Evolutionary conservation across 2,113 vertebrate species (phyloP).

Genomic region (Alethe castanea): DNA sequence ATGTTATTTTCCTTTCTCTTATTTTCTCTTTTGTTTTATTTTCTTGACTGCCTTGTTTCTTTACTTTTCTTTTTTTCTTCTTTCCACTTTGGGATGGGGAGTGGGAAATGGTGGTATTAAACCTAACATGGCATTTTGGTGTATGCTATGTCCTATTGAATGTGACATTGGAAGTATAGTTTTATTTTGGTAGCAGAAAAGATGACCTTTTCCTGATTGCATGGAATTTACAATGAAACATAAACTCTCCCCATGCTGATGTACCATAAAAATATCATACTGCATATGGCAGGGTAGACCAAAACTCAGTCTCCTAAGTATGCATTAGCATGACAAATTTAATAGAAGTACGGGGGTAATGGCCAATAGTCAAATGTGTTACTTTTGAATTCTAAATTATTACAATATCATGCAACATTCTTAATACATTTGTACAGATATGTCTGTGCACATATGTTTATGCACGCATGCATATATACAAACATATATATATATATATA

Average conservation of each 20-base stretch:
- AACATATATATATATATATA: no score
- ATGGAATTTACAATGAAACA: neutral
- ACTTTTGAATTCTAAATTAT: neutral
- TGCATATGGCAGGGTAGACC: neutral
- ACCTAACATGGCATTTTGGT: neutral
- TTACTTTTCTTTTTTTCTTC: rapidly evolving
- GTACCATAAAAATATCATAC: neutral
- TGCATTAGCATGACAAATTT: neutral
- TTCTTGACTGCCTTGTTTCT: rapidly evolving
- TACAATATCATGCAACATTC: neutral
- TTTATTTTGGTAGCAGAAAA: neutral
- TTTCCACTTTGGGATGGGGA: rapidly evolving
- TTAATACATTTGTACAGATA: neutral
- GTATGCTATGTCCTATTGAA: neutral
- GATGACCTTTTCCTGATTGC: neutral
- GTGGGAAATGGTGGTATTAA: neutral
- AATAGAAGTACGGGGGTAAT: neutral
- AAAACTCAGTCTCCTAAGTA: neutral
- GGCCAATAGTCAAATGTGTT: neutral
- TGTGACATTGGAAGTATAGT: neutral
- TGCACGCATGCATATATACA: rapidly evolving
- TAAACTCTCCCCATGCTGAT: rapidly evolving
- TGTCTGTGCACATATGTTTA: neutral
- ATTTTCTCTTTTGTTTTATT: neutral
- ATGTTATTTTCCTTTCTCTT: neutral